Evolutionary conservation across 1,140 invertebrate species (phyloP).

Genomic region (Schlechtendalia chinensis): DNA sequence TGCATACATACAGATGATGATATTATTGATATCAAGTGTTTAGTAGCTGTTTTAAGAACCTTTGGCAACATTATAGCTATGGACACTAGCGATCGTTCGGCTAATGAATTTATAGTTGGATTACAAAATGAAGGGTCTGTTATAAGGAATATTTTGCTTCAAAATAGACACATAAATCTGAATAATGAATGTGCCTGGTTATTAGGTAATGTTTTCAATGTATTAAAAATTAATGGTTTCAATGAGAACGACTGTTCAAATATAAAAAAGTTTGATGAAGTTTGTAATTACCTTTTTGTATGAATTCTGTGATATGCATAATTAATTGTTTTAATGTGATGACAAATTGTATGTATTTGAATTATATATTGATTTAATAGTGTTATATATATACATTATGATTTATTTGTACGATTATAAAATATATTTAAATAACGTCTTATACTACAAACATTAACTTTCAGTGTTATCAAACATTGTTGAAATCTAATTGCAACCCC

Average conservation of each 20-base stretch:
- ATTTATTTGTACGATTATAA: neutral
- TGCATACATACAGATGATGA: neutral
- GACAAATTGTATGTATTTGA: neutral
- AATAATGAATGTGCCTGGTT: conserved; percentile 44
- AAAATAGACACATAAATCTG: conserved; percentile 10
- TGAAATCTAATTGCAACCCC: too few species aligned
- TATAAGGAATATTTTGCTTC: conserved; percentile 22
- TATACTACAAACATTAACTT: too few species aligned
- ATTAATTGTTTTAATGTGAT: neutral
- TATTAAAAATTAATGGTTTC: neutral
- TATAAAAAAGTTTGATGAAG: neutral
- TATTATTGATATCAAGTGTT: conserved; percentile 13
- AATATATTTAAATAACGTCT: too few species aligned
- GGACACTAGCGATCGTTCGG: neutral
- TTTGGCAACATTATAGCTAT: conserved; percentile 30
- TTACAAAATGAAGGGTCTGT: neutral
- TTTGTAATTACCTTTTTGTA: conserved; percentile 25
- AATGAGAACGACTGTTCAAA: neutral
- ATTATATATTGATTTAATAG: neutral
- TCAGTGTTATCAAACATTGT: too few species aligned
- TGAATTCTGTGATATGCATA: neutral
- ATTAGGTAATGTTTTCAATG: conserved; percentile 31
- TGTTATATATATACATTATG: neutral
- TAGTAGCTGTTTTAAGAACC: conserved; percentile 42
- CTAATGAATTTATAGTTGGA: neutral